phyloP scores from a whole-genome alignment of 1,140 invertebrate genomes.

The Papilio helenus region DNA sequence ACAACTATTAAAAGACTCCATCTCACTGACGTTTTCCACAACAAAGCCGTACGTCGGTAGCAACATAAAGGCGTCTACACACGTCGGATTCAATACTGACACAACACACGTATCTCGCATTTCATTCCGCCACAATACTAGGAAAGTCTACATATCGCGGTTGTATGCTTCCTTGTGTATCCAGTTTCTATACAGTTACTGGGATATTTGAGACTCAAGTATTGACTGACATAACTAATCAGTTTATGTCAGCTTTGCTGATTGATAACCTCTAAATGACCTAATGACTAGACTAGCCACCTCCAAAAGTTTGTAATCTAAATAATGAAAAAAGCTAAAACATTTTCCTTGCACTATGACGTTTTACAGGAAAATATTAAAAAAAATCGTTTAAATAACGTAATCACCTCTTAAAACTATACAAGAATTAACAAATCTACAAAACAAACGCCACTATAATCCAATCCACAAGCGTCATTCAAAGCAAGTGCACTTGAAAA shows the following conservation, averaged over 20 bases:
- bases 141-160: slow-evolving; percentile 21
- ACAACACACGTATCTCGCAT: slow-evolving; percentile 26
- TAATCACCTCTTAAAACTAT: not conserved
- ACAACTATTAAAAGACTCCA: not conserved
- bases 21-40: not conserved
- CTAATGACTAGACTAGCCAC: not conserved
- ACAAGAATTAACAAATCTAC: not conserved
- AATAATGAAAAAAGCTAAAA: too few species aligned
- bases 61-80: slow-evolving; percentile 24
- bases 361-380: too few species aligned
- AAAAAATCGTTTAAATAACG: not conserved
- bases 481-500: slow-evolving; percentile 21
- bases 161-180: slow-evolving; percentile 33
- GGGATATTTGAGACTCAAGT: not conserved
- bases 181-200: slow-evolving; percentile 15
- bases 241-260: not conserved
- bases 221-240: not conserved
- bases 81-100: slow-evolving; percentile 23
- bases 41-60: slow-evolving; percentile 16
- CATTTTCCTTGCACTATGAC: too few species aligned
- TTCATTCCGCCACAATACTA: slow-evolving; percentile 33
- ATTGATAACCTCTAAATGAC: not conserved
- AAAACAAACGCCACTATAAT: not conserved
- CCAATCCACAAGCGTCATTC: not conserved
- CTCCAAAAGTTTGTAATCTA: too few species aligned